A percentile compares a stretch with the other conserved stretches of the same genome.
phyloP scores from a whole-genome alignment of 2,797 vertebrate genomes.

The Danio choprae region DNA sequence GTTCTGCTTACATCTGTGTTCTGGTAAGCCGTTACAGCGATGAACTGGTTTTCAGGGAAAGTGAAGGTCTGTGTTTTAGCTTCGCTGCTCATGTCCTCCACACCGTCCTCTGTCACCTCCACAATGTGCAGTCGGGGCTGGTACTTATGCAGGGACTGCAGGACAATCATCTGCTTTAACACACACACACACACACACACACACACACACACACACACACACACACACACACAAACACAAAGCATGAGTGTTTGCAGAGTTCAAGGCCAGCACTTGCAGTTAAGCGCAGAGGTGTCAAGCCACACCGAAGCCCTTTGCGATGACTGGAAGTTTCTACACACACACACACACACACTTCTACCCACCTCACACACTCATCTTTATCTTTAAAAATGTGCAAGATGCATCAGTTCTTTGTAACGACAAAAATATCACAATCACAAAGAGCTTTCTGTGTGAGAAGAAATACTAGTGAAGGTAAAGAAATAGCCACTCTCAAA shows the following conservation, averaged over 20 bases:
- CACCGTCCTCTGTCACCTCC: conserved; percentile 95
- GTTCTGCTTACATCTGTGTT: conserved; percentile 91
- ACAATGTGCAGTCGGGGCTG: conserved; percentile 96
- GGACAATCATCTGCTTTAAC: conserved; percentile 91
- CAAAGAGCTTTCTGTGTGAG: too few species aligned
- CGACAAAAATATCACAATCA: too few species aligned
- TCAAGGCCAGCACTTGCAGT: conserved; percentile 29
- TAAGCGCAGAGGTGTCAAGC: conserved; percentile 53
- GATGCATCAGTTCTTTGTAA: neutral
- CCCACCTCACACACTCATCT: neutral
- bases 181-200: conserved; percentile 27
- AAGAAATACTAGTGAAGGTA: too few species aligned
- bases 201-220: conserved; percentile 1
- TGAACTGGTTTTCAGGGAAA: conserved; percentile 97
- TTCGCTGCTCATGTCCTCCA: conserved; percentile 93
- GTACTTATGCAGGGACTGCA: conserved; percentile 97
- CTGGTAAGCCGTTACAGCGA: conserved; percentile 97
- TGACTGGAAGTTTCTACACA: conserved; percentile 26
- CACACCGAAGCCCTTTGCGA: conserved; percentile 39
- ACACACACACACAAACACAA: conserved; percentile 5
- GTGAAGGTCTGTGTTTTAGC: conserved; percentile 95
- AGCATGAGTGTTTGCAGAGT: conserved; percentile 11
- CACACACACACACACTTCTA: neutral
- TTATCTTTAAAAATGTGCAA: neutral
- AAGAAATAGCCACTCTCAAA: too few species aligned